A percentile compares a stretch with the other conserved stretches of the same genome.
phyloP scores from a whole-genome alignment of 1,140 invertebrate genomes.

The Monomorium pharaonis region DNA sequence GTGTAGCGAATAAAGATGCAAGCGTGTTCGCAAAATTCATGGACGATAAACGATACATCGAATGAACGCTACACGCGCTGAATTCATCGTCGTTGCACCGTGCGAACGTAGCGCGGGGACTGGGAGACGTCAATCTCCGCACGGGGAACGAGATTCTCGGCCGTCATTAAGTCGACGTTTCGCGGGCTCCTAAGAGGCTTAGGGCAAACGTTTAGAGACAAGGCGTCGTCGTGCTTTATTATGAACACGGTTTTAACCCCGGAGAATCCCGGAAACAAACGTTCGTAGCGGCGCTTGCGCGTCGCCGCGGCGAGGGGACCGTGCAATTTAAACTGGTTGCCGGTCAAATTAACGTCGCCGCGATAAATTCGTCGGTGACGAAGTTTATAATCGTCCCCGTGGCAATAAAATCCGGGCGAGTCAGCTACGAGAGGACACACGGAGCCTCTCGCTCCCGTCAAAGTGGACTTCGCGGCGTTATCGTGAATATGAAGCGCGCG shows the following conservation, averaged over 20 bases:
- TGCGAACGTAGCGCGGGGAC: not conserved
- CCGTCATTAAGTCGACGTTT: slow-evolving; percentile 46
- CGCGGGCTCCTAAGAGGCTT: slow-evolving; percentile 55
- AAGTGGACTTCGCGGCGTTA: slow-evolving; percentile 32
- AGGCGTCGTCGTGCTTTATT: not conserved
- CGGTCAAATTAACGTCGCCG: slow-evolving; percentile 1
- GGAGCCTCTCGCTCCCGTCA: not conserved
- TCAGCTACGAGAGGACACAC: slow-evolving; percentile 2
- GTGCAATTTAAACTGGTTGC: not conserved
- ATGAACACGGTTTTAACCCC: slow-evolving; percentile 46
- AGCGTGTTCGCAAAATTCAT: no score
- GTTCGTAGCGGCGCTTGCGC: not conserved
- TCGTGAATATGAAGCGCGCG: slow-evolving; percentile 19
- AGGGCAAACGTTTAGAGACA: slow-evolving; percentile 23
- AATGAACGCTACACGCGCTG: no score
- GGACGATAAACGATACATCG: no score
- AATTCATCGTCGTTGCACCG: not conserved
- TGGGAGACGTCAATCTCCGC: not conserved
- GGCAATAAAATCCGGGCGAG: slow-evolving; percentile 26
- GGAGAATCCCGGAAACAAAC: slow-evolving; percentile 45
- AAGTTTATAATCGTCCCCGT: slow-evolving; percentile 42
- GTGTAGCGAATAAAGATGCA: no score
- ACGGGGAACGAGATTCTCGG: slow-evolving; percentile 24
- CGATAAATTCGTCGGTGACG: slow-evolving; percentile 32
- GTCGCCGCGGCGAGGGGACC: not conserved